Evolutionary conservation across 2,797 vertebrate genomes (phyloP).

Genomic region (Gambelia wislizenii): DNA sequence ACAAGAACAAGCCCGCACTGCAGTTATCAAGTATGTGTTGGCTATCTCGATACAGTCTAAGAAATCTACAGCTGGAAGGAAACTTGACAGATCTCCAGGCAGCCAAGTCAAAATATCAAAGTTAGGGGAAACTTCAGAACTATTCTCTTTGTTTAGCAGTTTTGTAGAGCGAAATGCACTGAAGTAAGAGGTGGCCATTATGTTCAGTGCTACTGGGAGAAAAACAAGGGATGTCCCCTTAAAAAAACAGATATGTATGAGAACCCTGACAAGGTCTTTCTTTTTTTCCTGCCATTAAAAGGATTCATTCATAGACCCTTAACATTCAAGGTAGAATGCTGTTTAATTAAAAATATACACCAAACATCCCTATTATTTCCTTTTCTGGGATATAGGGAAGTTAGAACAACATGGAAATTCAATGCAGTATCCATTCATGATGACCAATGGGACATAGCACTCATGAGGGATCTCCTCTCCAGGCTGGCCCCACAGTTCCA

Average conservation of each 20-base stretch:
- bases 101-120: constrained; percentile 14
- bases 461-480: no score
- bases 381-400: not conserved
- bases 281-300: constrained; percentile 15
- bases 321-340: not conserved
- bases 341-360: not conserved
- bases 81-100: not conserved
- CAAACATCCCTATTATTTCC: not conserved
- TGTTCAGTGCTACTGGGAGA: not conserved
- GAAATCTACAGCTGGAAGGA: not conserved
- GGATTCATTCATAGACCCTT: not conserved
- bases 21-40: not conserved
- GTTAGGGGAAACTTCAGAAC: not conserved
- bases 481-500: no score
- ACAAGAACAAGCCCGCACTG: constrained; percentile 5
- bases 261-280: not conserved
- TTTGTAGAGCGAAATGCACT: not conserved
- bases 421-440: not conserved
- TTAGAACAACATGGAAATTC: not conserved
- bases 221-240: not conserved
- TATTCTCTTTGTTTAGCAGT: not conserved
- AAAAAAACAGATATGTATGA: not conserved
- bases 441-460: not conserved
- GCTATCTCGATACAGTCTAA: not conserved
- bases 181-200: not conserved